These are phyloP conservation scores for Scaptomyza pallida DNA, from an alignment of 1,140 invertebrate species.

Conservation along the genomic window DNA sequence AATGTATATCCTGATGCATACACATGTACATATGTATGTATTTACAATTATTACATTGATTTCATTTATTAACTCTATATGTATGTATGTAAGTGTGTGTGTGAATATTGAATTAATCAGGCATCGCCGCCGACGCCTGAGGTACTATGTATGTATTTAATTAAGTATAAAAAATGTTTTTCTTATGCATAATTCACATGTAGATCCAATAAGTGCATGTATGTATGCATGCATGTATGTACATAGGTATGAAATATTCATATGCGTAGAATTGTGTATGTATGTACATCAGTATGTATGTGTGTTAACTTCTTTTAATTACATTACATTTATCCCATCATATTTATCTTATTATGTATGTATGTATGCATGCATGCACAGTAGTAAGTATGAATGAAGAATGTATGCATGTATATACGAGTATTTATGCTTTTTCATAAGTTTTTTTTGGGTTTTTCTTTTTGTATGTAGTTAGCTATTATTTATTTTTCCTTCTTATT, in stretches of 20 bases:
- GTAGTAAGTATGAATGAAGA: constrained; percentile 13
- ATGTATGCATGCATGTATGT: constrained; percentile 10
- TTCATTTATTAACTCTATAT: constrained; percentile 2
- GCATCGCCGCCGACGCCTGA: constrained; percentile 38
- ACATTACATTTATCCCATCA: constrained; percentile 20
- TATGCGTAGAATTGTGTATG: not conserved
- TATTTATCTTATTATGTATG: constrained; percentile 14
- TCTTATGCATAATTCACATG: constrained; percentile 35
- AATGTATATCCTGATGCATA: constrained; percentile 7
- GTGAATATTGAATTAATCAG: constrained; percentile 25
- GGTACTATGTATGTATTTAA: constrained; percentile 39
- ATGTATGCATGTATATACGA: constrained; percentile 9
- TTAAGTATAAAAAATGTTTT: constrained; percentile 39
- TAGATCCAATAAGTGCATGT: constrained; percentile 27
- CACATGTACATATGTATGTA: constrained; percentile 26
- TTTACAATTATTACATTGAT: constrained; percentile 29
- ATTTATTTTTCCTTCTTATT: not conserved
- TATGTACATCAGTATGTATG: not conserved
- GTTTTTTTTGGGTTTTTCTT: constrained; percentile 1
- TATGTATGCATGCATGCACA: constrained; percentile 21
- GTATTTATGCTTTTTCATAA: constrained; percentile 2
- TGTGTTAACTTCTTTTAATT: constrained; percentile 13
- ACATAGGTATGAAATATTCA: constrained; percentile 6
- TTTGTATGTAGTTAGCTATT: not conserved
- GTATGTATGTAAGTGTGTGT: constrained; percentile 18